phyloP scores from a whole-genome alignment of 1,140 invertebrate genomes.

The Centruroides sculpturatus region DNA sequence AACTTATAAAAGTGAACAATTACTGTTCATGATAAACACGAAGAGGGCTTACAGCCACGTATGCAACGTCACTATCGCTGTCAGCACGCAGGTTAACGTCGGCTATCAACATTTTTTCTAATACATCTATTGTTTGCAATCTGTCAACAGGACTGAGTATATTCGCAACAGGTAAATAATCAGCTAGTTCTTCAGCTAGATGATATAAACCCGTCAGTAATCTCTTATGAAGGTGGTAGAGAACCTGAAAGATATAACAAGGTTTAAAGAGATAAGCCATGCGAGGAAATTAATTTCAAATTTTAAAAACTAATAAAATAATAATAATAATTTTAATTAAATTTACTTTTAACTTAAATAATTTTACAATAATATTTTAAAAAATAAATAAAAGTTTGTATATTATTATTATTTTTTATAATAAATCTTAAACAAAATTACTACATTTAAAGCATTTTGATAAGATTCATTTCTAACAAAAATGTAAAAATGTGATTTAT shows the following conservation, averaged over 20 bases:
- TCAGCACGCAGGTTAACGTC: slow-evolving; percentile 11
- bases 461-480: no score
- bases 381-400: no score
- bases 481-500: no score
- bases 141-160: slow-evolving; percentile 9
- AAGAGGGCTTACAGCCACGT: slow-evolving; percentile 5
- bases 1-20: not conserved
- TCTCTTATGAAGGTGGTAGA: slow-evolving; percentile 16
- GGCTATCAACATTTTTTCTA: slow-evolving; percentile 9
- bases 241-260: slow-evolving; percentile 3
- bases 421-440: no score
- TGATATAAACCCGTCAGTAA: slow-evolving; percentile 14
- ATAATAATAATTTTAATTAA: no score
- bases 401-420: no score
- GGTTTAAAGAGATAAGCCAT: not conserved
- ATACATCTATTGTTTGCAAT: slow-evolving; percentile 10
- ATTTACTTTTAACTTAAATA: no score
- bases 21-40: no score
- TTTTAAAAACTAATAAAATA: no score
- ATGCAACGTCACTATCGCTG: slow-evolving; percentile 7
- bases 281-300: not conserved
- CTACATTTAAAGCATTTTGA: no score
- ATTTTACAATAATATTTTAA: no score
- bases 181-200: slow-evolving; percentile 14
- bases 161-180: slow-evolving; percentile 6